A percentile compares a stretch with the other conserved stretches of the same genome.
These are phyloP conservation scores for Macrotrachela quadricornifera DNA, from an alignment of 1,140 invertebrate species.

Conservation along the genomic window DNA sequence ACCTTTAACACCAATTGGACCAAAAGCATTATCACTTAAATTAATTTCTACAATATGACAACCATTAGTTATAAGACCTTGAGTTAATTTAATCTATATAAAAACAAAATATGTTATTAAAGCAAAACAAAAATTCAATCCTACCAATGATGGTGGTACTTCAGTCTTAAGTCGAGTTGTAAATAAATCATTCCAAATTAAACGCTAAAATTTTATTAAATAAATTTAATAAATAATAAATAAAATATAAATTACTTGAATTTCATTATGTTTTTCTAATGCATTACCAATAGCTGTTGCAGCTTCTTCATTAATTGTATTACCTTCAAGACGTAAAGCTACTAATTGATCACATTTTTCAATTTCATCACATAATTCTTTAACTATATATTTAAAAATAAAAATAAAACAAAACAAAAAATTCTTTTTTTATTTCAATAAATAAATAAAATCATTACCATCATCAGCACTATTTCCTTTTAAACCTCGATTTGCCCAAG, in stretches of 20 bases:
- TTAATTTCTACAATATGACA: conserved; percentile 63
- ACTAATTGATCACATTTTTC: conserved; percentile 47
- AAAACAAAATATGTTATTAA: no score
- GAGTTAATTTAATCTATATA: no score
- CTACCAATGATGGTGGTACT: conserved; percentile 58
- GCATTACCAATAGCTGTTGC: conserved; percentile 58
- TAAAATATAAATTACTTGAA: no score
- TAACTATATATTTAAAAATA: no score
- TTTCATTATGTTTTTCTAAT: conserved; percentile 41
- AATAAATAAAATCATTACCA: no score
- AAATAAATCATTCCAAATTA: conserved; percentile 57
- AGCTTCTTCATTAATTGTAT: conserved; percentile 69
- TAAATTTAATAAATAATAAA: no score
- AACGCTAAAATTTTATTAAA: conserved; percentile 41
- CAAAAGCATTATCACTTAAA: conserved; percentile 92
- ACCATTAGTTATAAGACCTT: conserved; percentile 51
- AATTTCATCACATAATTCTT: not conserved
- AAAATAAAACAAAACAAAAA: no score
- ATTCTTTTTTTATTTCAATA: no score
- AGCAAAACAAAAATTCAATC: no score
- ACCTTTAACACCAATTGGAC: conserved; percentile 74
- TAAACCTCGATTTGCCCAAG: not conserved
- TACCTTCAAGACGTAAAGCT: conserved; percentile 60
- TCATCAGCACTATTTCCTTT: conserved; percentile 2
- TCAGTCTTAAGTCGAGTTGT: conserved; percentile 76